These are phyloP conservation scores for Macrostomum lignano DNA, from an alignment of 1,140 invertebrate species.

Conservation along the genomic window DNA sequence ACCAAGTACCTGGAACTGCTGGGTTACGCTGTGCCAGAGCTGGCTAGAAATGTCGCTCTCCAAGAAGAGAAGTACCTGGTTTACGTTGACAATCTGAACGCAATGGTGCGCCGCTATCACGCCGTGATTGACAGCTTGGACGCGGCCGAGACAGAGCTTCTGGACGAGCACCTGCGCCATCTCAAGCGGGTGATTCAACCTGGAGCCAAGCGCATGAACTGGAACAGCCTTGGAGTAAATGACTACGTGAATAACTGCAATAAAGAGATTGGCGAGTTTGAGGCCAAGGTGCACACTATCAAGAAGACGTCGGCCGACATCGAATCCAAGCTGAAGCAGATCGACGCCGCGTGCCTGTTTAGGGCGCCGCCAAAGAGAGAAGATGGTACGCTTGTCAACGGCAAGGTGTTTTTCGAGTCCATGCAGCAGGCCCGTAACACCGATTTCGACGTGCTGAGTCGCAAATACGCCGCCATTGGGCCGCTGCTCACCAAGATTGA, in stretches of 20 bases:
- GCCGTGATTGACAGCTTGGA: slow-evolving; percentile 18
- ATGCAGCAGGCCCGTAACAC: slow-evolving; percentile 38
- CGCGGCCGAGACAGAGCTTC: slow-evolving; percentile 17
- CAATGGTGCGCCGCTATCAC: slow-evolving; percentile 24
- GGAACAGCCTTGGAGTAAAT: slow-evolving; percentile 47
- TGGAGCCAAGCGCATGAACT: slow-evolving; percentile 46
- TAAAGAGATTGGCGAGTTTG: slow-evolving; percentile 31
- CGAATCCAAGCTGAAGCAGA: slow-evolving; percentile 15
- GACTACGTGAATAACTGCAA: slow-evolving; percentile 38
- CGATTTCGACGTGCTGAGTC: slow-evolving; percentile 35
- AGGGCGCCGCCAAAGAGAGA: slow-evolving; percentile 11
- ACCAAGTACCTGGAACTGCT: slow-evolving; percentile 34
- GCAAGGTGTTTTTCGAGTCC: slow-evolving; percentile 38
- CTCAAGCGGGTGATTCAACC: slow-evolving; percentile 46
- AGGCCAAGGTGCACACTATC: slow-evolving; percentile 39
- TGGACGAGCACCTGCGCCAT: slow-evolving; percentile 35
- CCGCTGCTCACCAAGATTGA: slow-evolving; percentile 52
- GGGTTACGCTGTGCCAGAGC: slow-evolving; percentile 38
- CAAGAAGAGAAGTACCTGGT: slow-evolving; percentile 30
- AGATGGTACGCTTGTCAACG: slow-evolving; percentile 15
- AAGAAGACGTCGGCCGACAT: slow-evolving; percentile 45
- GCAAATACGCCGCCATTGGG: slow-evolving; percentile 40
- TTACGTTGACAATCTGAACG: slow-evolving; percentile 21
- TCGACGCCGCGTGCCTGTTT: slow-evolving; percentile 23
- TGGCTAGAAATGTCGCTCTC: slow-evolving; percentile 38